Evolutionary conservation across 2,797 vertebrate genomes (phyloP), one percentile per base, ranked within the genome.

Genomic region (Urophycis tenuis): DNA sequence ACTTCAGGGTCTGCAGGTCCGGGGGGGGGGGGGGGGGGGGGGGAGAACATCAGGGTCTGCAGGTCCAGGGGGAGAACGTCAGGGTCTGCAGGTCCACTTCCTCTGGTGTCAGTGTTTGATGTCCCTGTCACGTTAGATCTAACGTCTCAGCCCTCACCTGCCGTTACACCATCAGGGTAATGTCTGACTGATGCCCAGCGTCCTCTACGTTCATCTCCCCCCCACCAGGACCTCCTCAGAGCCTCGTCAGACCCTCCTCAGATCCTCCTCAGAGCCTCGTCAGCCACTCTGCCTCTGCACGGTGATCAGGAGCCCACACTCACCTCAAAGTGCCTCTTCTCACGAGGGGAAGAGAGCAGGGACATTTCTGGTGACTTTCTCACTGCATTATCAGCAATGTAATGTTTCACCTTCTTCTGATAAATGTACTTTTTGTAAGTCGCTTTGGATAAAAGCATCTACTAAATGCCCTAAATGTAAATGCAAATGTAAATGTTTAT

Each of bases 401-500:
- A n/a, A n/a, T n/a, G n/a, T n/a, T n/a, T n/a, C n/a, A n/a, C n/a
- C n/a, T n/a, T n/a, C n/a, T n/a, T n/a, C n/a, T n/a, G n/a, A n/a
- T n/a, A n/a, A n/a, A n/a, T n/a, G n/a, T n/a, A n/a, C n/a, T n/a
- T n/a, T n/a, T n/a, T n/a, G n/a, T n/a, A n/a, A n/a, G n/a, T n/a
- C n/a, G n/a, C n/a, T n/a, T n/a, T n/a, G n/a, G n/a, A n/a, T n/a
- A n/a, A n/a, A n/a, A n/a, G n/a, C n/a, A n/a, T n/a, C n/a, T n/a
- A n/a, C n/a, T n/a, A n/a, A n/a, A n/a, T n/a, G n/a, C n/a, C n/a
- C n/a, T n/a, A n/a, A n/a, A n/a, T n/a, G n/a, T n/a, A n/a, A n/a
- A n/a, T n/a, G n/a, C n/a, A n/a, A n/a, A n/a, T n/a, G n/a, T n/a
- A 72, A 6, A 17, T 10, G 11, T 81, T 82, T 84, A 85, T 84